Conservation (phyloP, 2,888 invertebrate genomes). For the Himalopsyche tibetana region DNA sequence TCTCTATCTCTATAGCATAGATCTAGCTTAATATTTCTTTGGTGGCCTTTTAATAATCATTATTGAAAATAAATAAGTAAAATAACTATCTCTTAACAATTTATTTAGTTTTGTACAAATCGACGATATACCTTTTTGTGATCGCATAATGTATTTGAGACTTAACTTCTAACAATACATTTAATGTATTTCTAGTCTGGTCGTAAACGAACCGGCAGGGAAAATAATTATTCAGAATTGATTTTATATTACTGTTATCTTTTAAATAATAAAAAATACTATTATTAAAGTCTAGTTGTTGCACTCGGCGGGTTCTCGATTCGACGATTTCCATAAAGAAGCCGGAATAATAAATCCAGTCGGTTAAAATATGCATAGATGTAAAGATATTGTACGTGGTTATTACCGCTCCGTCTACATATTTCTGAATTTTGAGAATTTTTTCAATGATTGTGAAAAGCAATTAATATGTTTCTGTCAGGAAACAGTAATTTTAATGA, state of each 20-base stretch:
- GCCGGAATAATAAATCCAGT: slow-evolving; percentile 53
- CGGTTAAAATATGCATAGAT: slow-evolving; percentile 57
- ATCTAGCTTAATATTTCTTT: too few relatives aligned
- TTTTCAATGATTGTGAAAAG: slow-evolving; percentile 59
- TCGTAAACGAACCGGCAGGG: not conserved
- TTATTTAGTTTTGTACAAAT: too few relatives aligned
- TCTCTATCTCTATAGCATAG: too few relatives aligned
- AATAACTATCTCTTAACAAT: too few relatives aligned
- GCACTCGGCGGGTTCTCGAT: slow-evolving; percentile 37
- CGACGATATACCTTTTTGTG: too few relatives aligned
- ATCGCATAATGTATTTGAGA: too few relatives aligned
- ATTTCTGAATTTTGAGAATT: slow-evolving; percentile 56
- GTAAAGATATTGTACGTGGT: slow-evolving; percentile 53
- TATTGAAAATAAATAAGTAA: too few relatives aligned
- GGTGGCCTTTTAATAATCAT: too few relatives aligned
- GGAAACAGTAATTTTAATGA: slow-evolving; percentile 56
- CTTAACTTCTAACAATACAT: too few relatives aligned
- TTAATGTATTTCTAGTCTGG: not conserved
- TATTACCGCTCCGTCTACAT: slow-evolving; percentile 57
- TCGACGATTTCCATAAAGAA: slow-evolving; percentile 51
- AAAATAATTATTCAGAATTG: slow-evolving; percentile 4
- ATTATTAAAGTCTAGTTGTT: not conserved
- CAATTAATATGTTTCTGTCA: slow-evolving; percentile 60
- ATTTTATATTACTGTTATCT: not conserved
- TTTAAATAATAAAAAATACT: not conserved